Conservation (phyloP, 2,888 invertebrate genomes). For the Danaus chrysippus region DNA sequence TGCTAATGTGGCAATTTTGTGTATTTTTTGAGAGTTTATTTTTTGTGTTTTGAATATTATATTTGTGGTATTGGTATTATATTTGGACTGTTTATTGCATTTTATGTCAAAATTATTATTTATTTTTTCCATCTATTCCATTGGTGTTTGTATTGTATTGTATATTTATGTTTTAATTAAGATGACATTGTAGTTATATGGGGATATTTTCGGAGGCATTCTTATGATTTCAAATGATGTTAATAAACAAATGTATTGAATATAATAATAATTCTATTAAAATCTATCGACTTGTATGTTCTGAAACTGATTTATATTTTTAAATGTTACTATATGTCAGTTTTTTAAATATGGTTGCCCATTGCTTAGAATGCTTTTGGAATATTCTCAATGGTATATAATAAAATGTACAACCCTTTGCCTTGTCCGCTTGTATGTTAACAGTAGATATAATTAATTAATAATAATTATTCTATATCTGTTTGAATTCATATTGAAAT, state of each 20-base stretch:
- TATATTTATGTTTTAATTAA: slow-evolving; percentile 24
- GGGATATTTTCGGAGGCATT: slow-evolving; percentile 7
- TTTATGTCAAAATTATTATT: slow-evolving; percentile 20
- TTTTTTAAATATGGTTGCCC: no score
- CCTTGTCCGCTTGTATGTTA: slow-evolving; percentile 55
- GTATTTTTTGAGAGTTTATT: slow-evolving; percentile 55
- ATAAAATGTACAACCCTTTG: slow-evolving; percentile 49
- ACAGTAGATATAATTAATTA: slow-evolving; percentile 35
- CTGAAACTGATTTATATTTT: no score
- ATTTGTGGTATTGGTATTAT: slow-evolving; percentile 30
- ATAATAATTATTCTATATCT: slow-evolving; percentile 28
- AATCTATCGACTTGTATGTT: no score
- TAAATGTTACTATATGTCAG: no score
- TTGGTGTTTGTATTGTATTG: slow-evolving; percentile 26
- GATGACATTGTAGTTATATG: slow-evolving; percentile 49
- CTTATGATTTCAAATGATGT: not conserved
- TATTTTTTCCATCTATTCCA: slow-evolving; percentile 11
- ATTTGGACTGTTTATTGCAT: slow-evolving; percentile 34
- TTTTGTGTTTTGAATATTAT: slow-evolving; percentile 46
- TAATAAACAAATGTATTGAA: no score
- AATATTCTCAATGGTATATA: no score
- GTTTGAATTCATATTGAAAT: slow-evolving; percentile 24
- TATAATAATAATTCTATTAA: no score
- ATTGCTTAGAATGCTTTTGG: not conserved
- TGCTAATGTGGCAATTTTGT: slow-evolving; percentile 36